Evolutionary conservation across 2,797 vertebrate genomes (phyloP), one percentile per base, ranked within the genome.

Genomic region (Picus viridis): DNA sequence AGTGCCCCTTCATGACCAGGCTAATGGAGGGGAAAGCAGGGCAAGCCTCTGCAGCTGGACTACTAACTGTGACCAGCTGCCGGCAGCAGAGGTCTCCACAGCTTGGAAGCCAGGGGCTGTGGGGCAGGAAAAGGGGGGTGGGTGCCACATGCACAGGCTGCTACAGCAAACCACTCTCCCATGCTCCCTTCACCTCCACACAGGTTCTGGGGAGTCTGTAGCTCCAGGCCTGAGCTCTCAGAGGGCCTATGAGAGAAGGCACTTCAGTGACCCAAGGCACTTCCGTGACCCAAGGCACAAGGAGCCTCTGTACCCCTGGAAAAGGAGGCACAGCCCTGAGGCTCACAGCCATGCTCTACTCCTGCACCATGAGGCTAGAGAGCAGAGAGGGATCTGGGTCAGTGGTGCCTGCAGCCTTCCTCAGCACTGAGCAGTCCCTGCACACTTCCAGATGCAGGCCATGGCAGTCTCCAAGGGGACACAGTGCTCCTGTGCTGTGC

Each of bases 31-130:
- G 26, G 43, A 81, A 80, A 34, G 24, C 61, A 53, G 43, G 53
- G 53, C 30, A 61, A 72, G 34, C n/a, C 41, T 65, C 65, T 83
- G 70, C 65, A 91, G 78, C 43, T 53, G 41, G 23, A 80, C 26
- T 69, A 22, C 9, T 13, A 73, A n/a, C n/a, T 12, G 23, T 53
- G 57, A 49, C 65, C 65, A 84, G 47, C 11, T 62, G 79, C 67
- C 87, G 62, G 67, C 71, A 89, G 57, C 53, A 86, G 73, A 93
- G 36, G 47, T 54, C 47, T 51, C 29, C 19, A 68, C 54, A 73
- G 47, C 36, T 22, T 43, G 32, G 30, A 73, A 77, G 58, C 30
- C 29, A 22, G 6, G 16, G 22, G 14, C 22, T 83, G 23, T n/a
- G 47, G 41, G 58, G 57, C 70, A 84, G 57, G 80, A 77, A 73